These are phyloP conservation scores for Holotrichia oblita DNA, from an alignment of 1,140 invertebrate species.

Conservation along the genomic window DNA sequence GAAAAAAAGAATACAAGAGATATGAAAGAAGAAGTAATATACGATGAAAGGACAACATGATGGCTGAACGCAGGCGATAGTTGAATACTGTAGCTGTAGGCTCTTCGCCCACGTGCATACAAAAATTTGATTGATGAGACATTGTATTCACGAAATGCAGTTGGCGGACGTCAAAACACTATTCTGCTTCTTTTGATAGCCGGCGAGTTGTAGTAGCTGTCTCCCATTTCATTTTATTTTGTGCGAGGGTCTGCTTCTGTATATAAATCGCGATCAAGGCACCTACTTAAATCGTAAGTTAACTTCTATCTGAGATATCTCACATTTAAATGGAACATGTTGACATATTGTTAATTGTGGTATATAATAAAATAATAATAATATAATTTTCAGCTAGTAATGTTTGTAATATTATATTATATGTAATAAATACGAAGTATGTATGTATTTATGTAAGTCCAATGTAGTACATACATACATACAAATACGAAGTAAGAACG, in stretches of 20 bases:
- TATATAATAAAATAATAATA: too few relatives aligned
- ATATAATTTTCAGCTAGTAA: too few relatives aligned
- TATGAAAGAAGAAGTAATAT: not conserved
- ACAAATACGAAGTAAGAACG: too few relatives aligned
- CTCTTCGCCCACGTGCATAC: not conserved
- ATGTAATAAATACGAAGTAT: too few relatives aligned
- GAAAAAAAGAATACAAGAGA: not conserved
- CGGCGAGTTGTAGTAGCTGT: constrained; percentile 13
- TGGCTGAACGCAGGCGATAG: not conserved
- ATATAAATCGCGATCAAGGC: not conserved
- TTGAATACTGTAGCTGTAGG: not conserved
- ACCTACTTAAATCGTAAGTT: not conserved
- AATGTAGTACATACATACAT: too few relatives aligned
- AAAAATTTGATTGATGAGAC: constrained; percentile 15
- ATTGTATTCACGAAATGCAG: constrained; percentile 20
- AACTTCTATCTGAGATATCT: too few relatives aligned
- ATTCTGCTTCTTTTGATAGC: not conserved
- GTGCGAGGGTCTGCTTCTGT: not conserved
- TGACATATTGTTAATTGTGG: too few relatives aligned
- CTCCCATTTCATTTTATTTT: not conserved
- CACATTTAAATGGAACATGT: too few relatives aligned
- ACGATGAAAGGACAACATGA: not conserved
- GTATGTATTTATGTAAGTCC: too few relatives aligned
- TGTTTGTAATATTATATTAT: too few relatives aligned
- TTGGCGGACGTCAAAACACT: constrained; percentile 18